phyloP scores from a whole-genome alignment of 2,888 invertebrate species.

The Rotaria magnacalcarata region DNA sequence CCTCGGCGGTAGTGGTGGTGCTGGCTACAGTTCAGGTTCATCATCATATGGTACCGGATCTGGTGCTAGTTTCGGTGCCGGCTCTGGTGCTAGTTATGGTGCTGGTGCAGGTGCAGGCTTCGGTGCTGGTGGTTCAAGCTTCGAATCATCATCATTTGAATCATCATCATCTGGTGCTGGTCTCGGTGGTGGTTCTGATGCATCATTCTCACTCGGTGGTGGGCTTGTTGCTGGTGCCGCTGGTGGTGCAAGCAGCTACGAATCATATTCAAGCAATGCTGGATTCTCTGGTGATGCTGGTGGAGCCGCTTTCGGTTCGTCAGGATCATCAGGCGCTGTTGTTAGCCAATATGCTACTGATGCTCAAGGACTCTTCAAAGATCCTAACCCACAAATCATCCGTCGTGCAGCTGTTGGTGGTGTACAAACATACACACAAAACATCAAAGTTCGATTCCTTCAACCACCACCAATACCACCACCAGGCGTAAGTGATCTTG shows the following conservation, averaged over 20 bases:
- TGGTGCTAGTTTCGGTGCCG: neutral
- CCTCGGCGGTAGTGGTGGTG: neutral
- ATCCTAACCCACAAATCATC: too few relatives aligned
- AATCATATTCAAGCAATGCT: too few relatives aligned
- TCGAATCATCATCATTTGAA: neutral
- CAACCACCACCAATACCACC: conserved; percentile 28
- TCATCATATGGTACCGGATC: neutral
- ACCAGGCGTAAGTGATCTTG: neutral
- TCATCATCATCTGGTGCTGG: neutral
- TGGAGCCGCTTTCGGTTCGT: too few relatives aligned
- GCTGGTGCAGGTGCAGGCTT: neutral
- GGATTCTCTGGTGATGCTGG: too few relatives aligned
- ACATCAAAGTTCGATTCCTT: too few relatives aligned
- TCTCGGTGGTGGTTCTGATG: too few relatives aligned
- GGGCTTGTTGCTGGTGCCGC: too few relatives aligned
- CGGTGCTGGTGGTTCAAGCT: neutral
- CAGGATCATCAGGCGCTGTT: too few relatives aligned
- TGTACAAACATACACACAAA: too few relatives aligned
- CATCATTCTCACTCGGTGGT: neutral
- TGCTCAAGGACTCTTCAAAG: conserved; percentile 33
- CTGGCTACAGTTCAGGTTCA: neutral
- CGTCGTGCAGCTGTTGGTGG: too few relatives aligned
- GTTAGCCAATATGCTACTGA: neutral
- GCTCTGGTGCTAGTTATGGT: neutral
- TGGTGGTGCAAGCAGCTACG: too few relatives aligned